Percentiles rank a stretch among this genome's conserved stretches.
Conservation (phyloP, 2,113 vertebrate species). For the Amblyopsis rosae region DNA sequence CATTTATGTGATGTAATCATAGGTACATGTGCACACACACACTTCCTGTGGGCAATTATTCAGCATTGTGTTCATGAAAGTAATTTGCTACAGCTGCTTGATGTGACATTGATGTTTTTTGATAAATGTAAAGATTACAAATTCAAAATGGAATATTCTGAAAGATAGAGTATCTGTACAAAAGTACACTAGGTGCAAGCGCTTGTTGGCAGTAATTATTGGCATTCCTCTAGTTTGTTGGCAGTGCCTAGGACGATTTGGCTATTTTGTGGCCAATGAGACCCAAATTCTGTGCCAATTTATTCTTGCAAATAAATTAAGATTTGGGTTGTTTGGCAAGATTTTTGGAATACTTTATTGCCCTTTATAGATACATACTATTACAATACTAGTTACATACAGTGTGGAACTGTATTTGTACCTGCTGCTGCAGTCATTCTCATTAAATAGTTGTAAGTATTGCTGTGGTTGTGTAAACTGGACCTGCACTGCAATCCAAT, state of each 20-base stretch:
- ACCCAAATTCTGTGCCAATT: slow-evolving; percentile 50
- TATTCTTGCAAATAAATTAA: slow-evolving; percentile 33
- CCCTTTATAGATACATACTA: slow-evolving; percentile 27
- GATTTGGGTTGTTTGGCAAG: slow-evolving; percentile 43
- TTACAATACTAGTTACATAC: slow-evolving; percentile 2
- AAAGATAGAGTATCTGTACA: slow-evolving; percentile 24
- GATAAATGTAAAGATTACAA: no score
- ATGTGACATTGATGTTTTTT: no score
- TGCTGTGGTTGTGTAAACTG: background rate
- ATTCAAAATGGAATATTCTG: slow-evolving; percentile 6
- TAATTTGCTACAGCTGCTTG: no score
- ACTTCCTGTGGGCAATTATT: no score
- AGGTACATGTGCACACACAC: no score
- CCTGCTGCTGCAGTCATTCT: background rate
- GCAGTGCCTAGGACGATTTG: slow-evolving; percentile 48
- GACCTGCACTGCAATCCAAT: background rate
- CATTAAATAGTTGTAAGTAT: background rate
- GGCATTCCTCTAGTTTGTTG: slow-evolving; percentile 58
- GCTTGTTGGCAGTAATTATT: slow-evolving; percentile 61
- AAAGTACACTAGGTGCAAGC: slow-evolving; percentile 59
- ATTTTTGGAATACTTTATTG: slow-evolving; percentile 38
- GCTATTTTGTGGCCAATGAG: slow-evolving; percentile 59
- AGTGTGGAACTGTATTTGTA: background rate
- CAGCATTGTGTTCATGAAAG: no score
- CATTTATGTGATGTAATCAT: no score